Evolutionary conservation across 1,140 invertebrate species (phyloP), one percentile per base, ranked within the genome.

Genomic region (Oedothorax gibbosus): DNA sequence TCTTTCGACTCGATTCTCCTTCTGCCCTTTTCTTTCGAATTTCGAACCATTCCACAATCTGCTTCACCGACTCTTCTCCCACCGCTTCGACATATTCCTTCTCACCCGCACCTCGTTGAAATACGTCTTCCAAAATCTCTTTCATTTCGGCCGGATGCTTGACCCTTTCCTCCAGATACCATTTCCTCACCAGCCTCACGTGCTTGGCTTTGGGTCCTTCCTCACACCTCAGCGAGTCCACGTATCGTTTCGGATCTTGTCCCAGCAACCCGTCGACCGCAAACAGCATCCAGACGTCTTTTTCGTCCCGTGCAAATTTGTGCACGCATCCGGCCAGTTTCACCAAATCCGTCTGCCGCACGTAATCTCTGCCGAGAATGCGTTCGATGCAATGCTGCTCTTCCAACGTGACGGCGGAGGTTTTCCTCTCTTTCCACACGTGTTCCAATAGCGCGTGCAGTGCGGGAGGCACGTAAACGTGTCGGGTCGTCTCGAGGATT

Each of bases 341-440:
- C 3, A 64, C 12, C 62, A 64, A 6, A 20, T 64, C 62, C 4
- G 0, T 21, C 8, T 4, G 3, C 2, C 62, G 65, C 8, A 12
- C 18, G 15, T 68, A 7, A 35, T 68, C 65, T 21, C 18, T 20
- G 14, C 65, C 65, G 11, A 68, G 7, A 35, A 68, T 15, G 21
- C 65, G 20, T 66, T 66, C 65, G 7, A 66, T 35, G 65, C 65
- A 66, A 66, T 66, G 65, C 49, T 66, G 65, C 20, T 66, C 65
- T 9, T 35, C 65, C 18, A 66, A 20, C n/a, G 65, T 66, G 6
- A 64, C 62, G 35, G 35, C 35, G 12, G 62, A 9, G n/a, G 7
- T 6, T 64, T 15, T 64, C n/a, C 62, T n/a, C 8, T n/a, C n/a
- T 9, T 10, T 64, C 62, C 62, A 64, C 12, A 64, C 14, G 62